These are phyloP conservation scores for Drosophila pseudoananassae DNA, from an alignment of 1,140 invertebrate species.

Conservation along the genomic window DNA sequence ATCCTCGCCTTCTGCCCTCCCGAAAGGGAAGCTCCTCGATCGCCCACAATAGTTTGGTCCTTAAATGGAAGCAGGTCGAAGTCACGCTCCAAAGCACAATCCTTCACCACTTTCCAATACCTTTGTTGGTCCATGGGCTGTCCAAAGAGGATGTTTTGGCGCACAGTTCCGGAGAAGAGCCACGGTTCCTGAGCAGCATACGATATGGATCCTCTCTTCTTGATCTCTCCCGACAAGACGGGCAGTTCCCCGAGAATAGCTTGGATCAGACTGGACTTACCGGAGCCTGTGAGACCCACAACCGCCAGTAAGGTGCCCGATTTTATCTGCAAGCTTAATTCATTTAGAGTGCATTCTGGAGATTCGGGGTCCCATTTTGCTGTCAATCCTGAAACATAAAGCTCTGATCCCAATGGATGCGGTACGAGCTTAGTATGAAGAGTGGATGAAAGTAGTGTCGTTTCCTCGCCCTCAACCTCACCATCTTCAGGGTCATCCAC, in stretches of 20 bases:
- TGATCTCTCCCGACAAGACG: constrained; percentile 87
- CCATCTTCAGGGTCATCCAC: constrained; percentile 42
- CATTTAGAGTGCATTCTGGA: constrained; percentile 85
- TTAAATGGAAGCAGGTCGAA: constrained; percentile 90
- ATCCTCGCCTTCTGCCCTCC: constrained; percentile 96
- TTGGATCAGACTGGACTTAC: constrained; percentile 93
- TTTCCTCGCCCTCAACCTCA: constrained; percentile 42
- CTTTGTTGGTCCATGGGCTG: constrained; percentile 89
- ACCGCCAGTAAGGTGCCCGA: constrained; percentile 86
- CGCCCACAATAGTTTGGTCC: constrained; percentile 94
- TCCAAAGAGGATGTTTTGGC: constrained; percentile 97
- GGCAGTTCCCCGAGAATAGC: constrained; percentile 92
- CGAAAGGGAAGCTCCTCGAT: constrained; percentile 92
- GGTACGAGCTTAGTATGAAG: constrained; percentile 14
- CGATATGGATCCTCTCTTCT: constrained; percentile 90
- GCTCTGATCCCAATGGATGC: too few species aligned
- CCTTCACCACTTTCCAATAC: constrained; percentile 90
- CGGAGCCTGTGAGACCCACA: constrained; percentile 89
- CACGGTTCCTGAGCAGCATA: constrained; percentile 97
- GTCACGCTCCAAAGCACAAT: constrained; percentile 91
- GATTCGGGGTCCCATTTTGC: constrained; percentile 79
- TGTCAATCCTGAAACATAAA: constrained; percentile 34
- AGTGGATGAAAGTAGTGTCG: constrained; percentile 47
- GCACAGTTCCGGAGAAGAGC: constrained; percentile 91
- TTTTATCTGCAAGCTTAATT: constrained; percentile 87